Percentiles rank a stretch among this genome's conserved stretches.
phyloP scores from a whole-genome alignment of 2,113 vertebrate species.

The Ctenodactylus gundi region DNA sequence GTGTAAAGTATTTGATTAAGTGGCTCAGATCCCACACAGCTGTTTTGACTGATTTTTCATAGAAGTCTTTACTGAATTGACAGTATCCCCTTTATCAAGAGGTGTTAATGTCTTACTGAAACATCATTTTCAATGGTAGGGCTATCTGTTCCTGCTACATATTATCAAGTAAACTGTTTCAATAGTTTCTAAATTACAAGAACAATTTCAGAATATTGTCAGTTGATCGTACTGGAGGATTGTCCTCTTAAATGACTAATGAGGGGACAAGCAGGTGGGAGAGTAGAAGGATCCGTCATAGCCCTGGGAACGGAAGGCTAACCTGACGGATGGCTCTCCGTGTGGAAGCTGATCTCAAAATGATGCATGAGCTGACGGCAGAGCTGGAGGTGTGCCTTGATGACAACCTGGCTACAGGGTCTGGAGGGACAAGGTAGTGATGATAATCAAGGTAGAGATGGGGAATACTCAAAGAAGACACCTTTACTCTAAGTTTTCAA shows the following conservation, averaged over 20 bases:
- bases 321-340: background rate
- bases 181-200: background rate
- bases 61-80: background rate
- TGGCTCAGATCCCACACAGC: background rate
- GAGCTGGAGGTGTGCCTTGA: background rate
- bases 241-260: background rate
- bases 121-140: background rate
- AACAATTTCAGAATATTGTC: background rate
- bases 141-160: background rate
- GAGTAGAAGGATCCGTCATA: background rate
- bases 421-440: background rate
- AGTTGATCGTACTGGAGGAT: background rate
- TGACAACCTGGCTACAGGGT: background rate
- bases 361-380: background rate
- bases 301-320: background rate
- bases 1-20: conserved; percentile 27
- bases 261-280: background rate
- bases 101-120: background rate
- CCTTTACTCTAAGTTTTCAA: background rate
- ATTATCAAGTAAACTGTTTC: conserved; percentile 39
- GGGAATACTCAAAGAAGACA: background rate
- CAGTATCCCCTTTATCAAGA: background rate
- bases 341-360: background rate
- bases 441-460: background rate
- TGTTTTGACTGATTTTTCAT: conserved; percentile 32